These are phyloP conservation scores for Agelaius tricolor DNA, from an alignment of 2,113 vertebrate species.

Conservation along the genomic window DNA sequence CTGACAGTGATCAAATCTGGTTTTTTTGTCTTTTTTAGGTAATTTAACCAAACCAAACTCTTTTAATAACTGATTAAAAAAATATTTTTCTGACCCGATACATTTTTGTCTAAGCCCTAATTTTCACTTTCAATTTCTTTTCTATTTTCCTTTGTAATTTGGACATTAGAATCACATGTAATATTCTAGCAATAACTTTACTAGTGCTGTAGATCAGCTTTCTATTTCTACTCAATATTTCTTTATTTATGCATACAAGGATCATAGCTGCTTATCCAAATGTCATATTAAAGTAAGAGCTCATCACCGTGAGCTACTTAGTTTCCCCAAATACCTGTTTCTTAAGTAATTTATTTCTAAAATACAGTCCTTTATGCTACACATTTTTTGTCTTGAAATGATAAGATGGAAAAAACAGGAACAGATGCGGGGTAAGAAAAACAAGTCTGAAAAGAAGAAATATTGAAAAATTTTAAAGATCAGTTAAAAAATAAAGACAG, in stretches of 20 bases:
- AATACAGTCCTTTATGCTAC: background rate
- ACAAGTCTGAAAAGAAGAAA: background rate
- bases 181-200: background rate
- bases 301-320: background rate
- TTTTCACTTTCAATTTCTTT: background rate
- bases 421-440: background rate
- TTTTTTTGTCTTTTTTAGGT: background rate
- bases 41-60: background rate
- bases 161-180: background rate
- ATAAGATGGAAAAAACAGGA: background rate
- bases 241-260: background rate
- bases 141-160: background rate
- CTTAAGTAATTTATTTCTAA: background rate
- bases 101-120: background rate
- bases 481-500: fast-evolving
- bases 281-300: background rate
- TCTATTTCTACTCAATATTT: background rate
- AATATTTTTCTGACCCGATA: background rate
- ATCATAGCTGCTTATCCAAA: slow-evolving; percentile 11
- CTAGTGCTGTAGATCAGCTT: background rate
- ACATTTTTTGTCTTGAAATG: background rate
- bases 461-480: background rate
- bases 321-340: background rate
- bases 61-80: background rate
- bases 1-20: background rate